These are phyloP conservation scores for Hoplostethus atlanticus DNA, from an alignment of 2,797 vertebrate species.

Conservation along the genomic window DNA sequence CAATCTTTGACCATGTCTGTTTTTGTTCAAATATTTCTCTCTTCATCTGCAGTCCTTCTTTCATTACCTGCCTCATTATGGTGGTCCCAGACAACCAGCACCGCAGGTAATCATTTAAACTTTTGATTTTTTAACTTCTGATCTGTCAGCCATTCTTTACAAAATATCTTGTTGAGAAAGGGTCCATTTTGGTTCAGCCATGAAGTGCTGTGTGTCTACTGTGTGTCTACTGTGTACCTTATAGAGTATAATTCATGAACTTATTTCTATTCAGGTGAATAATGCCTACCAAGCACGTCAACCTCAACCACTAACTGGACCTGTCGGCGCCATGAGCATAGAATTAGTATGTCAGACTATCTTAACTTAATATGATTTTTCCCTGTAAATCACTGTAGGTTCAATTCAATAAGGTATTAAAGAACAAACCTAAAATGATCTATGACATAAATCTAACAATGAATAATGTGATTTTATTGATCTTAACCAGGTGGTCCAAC, in stretches of 20 bases:
- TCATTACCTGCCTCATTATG: slow-evolving; percentile 80
- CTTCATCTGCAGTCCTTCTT: slow-evolving; percentile 71
- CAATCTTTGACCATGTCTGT: slow-evolving; percentile 1
- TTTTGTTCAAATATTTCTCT: slow-evolving; percentile 28
- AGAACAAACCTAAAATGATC: no score
- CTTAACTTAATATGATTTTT: background rate
- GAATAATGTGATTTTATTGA: no score
- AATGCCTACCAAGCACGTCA: slow-evolving; percentile 51
- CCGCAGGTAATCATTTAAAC: slow-evolving; percentile 65
- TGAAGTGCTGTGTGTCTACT: background rate
- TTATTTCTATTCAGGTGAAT: slow-evolving; percentile 57
- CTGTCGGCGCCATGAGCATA: slow-evolving; percentile 78
- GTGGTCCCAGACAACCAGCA: slow-evolving; percentile 61
- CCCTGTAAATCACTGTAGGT: background rate
- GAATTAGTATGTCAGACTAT: slow-evolving; percentile 75
- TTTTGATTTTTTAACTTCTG: background rate
- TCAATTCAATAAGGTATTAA: background rate
- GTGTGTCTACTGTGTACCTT: background rate
- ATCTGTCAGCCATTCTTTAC: background rate
- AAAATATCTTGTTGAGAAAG: background rate
- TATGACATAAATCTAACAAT: no score
- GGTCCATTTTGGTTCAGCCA: background rate
- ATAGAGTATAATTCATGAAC: background rate
- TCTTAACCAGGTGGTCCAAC: background rate
- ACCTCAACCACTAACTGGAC: slow-evolving; percentile 55